phyloP scores from a whole-genome alignment of 2,888 invertebrate species.

The Cenopis cana region DNA sequence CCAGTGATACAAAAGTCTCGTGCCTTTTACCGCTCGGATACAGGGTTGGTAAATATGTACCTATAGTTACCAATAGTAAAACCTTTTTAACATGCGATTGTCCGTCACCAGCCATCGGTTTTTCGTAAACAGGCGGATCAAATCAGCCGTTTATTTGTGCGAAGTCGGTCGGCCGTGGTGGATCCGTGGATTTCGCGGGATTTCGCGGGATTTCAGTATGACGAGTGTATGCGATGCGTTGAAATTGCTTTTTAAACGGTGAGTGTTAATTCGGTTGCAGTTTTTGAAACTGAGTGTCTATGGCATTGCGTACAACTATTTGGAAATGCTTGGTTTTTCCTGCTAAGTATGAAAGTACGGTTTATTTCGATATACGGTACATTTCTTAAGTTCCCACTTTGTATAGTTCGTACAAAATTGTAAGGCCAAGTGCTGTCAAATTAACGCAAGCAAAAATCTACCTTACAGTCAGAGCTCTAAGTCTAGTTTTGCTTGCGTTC shows the following conservation, averaged over 20 bases:
- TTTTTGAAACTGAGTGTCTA: neutral
- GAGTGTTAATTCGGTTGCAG: constrained; percentile 11
- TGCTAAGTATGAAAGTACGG: too few species aligned
- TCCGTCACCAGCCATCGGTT: constrained; percentile 4
- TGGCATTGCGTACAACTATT: too few species aligned
- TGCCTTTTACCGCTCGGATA: too few species aligned
- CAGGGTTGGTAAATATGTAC: neutral
- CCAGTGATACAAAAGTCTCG: too few species aligned
- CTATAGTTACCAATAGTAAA: constrained; percentile 17
- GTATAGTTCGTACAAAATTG: too few species aligned
- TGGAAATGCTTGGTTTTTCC: too few species aligned
- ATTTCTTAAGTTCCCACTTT: too few species aligned
- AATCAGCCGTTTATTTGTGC: constrained; percentile 27
- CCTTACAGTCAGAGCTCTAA: too few species aligned
- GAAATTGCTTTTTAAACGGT: constrained; percentile 21
- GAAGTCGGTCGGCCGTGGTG: constrained; percentile 17
- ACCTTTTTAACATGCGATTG: constrained; percentile 20
- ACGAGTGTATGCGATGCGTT: constrained; percentile 1
- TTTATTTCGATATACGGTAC: too few species aligned
- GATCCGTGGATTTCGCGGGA: constrained; percentile 15
- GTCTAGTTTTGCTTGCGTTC: too few species aligned
- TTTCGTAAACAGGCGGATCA: constrained; percentile 17
- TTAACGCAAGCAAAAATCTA: too few species aligned
- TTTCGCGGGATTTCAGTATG: constrained; percentile 12
- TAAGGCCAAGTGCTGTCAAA: too few species aligned